Conservation (phyloP, 2,797 vertebrate genomes). For the Capromys pilorides region DNA sequence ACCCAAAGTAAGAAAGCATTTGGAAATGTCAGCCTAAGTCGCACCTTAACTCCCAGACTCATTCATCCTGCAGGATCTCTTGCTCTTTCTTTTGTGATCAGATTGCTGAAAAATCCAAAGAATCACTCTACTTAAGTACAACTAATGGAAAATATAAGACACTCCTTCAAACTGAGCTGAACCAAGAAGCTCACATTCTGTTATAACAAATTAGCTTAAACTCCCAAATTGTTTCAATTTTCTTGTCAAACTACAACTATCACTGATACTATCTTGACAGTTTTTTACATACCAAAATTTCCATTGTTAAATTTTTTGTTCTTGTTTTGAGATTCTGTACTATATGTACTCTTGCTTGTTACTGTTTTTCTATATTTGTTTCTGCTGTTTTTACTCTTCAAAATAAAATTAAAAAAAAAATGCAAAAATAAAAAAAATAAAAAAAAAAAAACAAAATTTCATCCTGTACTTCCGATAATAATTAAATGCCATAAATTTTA, state of each 20-base stretch:
- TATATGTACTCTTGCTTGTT: too few species aligned
- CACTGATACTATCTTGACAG: neutral
- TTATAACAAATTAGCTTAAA: neutral
- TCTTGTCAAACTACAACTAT: constrained; percentile 18
- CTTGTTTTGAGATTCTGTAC: too few species aligned
- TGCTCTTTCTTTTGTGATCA: neutral
- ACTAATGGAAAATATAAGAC: constrained; percentile 35
- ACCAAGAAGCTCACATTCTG: neutral
- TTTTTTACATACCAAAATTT: neutral
- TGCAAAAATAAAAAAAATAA: too few species aligned
- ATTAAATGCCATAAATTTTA: neutral
- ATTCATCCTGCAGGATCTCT: neutral
- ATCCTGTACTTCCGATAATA: neutral
- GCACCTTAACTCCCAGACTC: neutral
- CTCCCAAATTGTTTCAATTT: constrained; percentile 41
- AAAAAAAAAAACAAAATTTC: too few species aligned
- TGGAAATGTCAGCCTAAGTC: neutral
- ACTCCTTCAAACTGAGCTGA: neutral
- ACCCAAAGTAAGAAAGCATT: neutral
- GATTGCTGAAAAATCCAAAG: neutral
- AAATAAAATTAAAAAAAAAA: too few species aligned
- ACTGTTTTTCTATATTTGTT: too few species aligned
- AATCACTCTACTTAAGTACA: neutral
- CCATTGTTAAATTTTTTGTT: too few species aligned
- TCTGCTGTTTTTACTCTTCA: too few species aligned